phyloP scores from a whole-genome alignment of 2,888 invertebrate genomes.

The Sesamia inferens region DNA sequence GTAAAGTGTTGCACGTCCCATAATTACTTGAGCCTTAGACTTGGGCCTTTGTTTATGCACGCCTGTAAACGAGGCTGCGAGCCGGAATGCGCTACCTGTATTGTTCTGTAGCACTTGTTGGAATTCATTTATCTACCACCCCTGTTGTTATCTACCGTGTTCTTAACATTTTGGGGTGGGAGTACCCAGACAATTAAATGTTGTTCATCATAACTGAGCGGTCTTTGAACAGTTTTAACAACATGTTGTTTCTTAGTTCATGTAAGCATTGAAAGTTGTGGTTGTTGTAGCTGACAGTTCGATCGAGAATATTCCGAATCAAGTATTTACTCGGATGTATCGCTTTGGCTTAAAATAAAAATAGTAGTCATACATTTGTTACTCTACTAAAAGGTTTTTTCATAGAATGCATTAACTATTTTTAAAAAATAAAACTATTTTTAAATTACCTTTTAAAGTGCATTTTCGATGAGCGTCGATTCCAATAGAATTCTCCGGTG shows the following conservation, averaged over 20 bases:
- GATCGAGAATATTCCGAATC: slow-evolving; percentile 61
- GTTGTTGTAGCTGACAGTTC: slow-evolving; percentile 41
- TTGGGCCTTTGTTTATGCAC: slow-evolving; percentile 71
- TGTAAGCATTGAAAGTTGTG: slow-evolving; percentile 18
- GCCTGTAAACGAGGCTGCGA: slow-evolving; percentile 67
- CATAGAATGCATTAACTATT: slow-evolving; percentile 51
- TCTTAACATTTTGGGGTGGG: slow-evolving; percentile 46
- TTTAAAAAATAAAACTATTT: slow-evolving; percentile 48
- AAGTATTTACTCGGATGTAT: slow-evolving; percentile 61
- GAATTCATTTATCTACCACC: slow-evolving; percentile 69
- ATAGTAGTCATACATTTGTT: slow-evolving; percentile 26
- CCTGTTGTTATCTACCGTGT: slow-evolving; percentile 65
- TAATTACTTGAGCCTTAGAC: slow-evolving; percentile 74
- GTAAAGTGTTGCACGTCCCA: slow-evolving; percentile 75
- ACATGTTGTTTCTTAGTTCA: slow-evolving; percentile 27
- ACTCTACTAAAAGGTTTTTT: slow-evolving; percentile 42
- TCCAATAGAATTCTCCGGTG: slow-evolving; percentile 62
- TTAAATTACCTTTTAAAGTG: slow-evolving; percentile 62
- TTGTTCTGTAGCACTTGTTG: slow-evolving; percentile 64
- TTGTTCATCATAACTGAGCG: slow-evolving; percentile 53
- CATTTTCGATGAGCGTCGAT: slow-evolving; percentile 58
- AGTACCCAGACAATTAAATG: slow-evolving; percentile 57
- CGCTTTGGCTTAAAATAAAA: slow-evolving; percentile 35
- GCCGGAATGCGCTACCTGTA: slow-evolving; percentile 75
- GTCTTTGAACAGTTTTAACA: slow-evolving; percentile 17